Base-by-base conservation (phyloP, 2,888 invertebrate species). In the Entomobrya proxima region DNA sequence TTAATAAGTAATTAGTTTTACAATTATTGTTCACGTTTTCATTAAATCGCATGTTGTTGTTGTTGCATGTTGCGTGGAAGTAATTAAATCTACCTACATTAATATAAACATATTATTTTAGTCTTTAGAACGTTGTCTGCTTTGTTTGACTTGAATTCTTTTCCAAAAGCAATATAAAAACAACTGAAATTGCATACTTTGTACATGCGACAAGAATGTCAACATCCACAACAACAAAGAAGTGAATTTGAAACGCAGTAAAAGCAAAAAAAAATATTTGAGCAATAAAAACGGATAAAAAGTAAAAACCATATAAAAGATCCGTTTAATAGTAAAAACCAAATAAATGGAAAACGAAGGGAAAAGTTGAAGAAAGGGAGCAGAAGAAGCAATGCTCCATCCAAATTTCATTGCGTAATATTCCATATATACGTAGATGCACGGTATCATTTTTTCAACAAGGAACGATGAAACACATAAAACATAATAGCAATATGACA, bases 401-500 rank as follows among this genome's bases (percentile, higher is more conserved):
- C n/a, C n/a, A n/a, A n/a, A n/a, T 61, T 35, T 69, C 18, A 15
- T 67, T 21, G 58, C 24, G 15, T 4, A 11, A 7, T 4, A 7
- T 15, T 9, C 32, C 3, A 3, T 64, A 3, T 35, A 15, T 32
- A 64, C 18, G 2, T n/a, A n/a, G n/a, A 35, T 64, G 40, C 35
- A 37, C 35, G 11, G 35, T 4, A 58, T 64, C 64, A 64, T 64
- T 37, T 64, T 69, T 69, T 21, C 18, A 44, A 40, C 44, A 44
- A 40, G 9, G 40, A 37, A 69, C 37, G 67, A 74, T 50, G 37
- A 50, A 74, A 50, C 81, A 47, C 61, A 81, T 79, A 79, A 79
- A 79, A 79, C 79, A 81, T 81, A 81, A 72, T 81, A 81, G 74
- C 58, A 72, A 69, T 52, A 52, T 81, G 81, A 81, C 81, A 72